A percentile compares a stretch with the other conserved stretches of the same genome.
Conservation (phyloP, 1,140 invertebrate species). For the Diachasmimorpha longicaudata region DNA sequence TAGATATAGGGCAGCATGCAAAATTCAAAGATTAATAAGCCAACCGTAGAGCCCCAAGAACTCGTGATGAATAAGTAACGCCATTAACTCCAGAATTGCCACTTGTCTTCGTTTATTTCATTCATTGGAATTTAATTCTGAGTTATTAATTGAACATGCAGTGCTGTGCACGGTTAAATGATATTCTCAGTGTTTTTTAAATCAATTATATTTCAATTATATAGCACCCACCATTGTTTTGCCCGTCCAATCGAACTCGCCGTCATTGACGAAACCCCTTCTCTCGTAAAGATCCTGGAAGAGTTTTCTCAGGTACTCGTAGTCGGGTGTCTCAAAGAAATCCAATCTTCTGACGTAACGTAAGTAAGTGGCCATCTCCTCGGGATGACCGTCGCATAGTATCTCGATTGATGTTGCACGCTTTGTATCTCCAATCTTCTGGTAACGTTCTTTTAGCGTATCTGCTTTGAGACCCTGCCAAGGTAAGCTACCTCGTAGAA, state of each 20-base stretch:
- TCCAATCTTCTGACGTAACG: slow-evolving; percentile 96
- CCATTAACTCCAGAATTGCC: not conserved
- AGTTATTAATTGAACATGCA: not conserved
- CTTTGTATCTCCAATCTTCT: slow-evolving; percentile 99
- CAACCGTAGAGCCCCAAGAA: slow-evolving; percentile 6
- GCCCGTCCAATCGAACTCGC: slow-evolving; percentile 98
- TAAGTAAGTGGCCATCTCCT: slow-evolving; percentile 96
- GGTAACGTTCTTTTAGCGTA: slow-evolving; percentile 98
- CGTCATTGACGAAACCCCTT: slow-evolving; percentile 91
- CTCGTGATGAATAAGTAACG: not conserved
- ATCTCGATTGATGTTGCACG: slow-evolving; percentile 96
- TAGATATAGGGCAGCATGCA: slow-evolving; percentile 62
- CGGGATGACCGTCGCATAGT: slow-evolving; percentile 97
- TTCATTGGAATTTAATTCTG: not conserved
- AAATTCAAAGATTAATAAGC: slow-evolving; percentile 53
- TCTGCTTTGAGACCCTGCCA: slow-evolving; percentile 99
- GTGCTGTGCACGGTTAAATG: not conserved
- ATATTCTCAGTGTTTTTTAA: not conserved
- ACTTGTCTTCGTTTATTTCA: not conserved
- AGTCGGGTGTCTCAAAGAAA: slow-evolving; percentile 99
- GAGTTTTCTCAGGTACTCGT: slow-evolving; percentile 95
- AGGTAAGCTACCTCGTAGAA: slow-evolving; percentile 96
- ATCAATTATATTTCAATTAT: slow-evolving; percentile 7
- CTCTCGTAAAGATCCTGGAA: slow-evolving; percentile 95
- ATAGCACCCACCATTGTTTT: slow-evolving; percentile 82